Conservation (phyloP, 2,113 vertebrate genomes). For the Collichthys lucidus region DNA sequence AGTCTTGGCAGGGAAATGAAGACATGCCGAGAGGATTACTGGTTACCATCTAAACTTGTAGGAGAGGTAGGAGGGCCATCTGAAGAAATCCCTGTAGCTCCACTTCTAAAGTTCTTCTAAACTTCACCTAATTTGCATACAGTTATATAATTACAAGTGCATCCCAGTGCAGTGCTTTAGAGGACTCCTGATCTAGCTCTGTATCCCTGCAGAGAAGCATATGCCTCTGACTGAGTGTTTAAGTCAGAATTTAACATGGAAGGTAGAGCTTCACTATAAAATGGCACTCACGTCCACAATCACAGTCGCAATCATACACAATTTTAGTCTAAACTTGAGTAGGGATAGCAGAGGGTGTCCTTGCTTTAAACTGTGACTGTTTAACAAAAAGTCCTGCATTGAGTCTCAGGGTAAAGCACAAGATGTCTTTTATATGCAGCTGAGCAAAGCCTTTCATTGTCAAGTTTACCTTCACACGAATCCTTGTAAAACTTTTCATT, state of each 20-base stretch:
- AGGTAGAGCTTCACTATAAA: not conserved
- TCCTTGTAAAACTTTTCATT: not conserved
- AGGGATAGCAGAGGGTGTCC: not conserved
- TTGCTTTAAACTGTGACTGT: constrained; percentile 13
- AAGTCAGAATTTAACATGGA: constrained; percentile 2
- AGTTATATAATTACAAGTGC: constrained; percentile 15
- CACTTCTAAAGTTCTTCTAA: not conserved
- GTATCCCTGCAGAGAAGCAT: not conserved
- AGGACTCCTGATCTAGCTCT: not conserved
- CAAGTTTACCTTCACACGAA: constrained; percentile 12
- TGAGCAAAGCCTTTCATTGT: constrained; percentile 31
- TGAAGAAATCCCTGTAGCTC: not conserved
- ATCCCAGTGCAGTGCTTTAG: not conserved
- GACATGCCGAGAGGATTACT: constrained; percentile 1
- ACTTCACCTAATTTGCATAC: not conserved
- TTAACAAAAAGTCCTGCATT: not conserved
- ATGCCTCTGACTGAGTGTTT: not conserved
- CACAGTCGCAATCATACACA: not conserved
- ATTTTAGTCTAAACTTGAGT: constrained; percentile 22
- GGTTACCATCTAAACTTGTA: not conserved
- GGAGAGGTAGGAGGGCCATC: not conserved
- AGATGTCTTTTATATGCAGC: constrained; percentile 22
- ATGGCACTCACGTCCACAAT: not conserved
- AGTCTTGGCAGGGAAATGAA: not conserved
- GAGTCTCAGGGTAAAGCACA: constrained; percentile 27